phyloP scores from a whole-genome alignment of 2,113 vertebrate species.

The Oreochromis tanganicae region DNA sequence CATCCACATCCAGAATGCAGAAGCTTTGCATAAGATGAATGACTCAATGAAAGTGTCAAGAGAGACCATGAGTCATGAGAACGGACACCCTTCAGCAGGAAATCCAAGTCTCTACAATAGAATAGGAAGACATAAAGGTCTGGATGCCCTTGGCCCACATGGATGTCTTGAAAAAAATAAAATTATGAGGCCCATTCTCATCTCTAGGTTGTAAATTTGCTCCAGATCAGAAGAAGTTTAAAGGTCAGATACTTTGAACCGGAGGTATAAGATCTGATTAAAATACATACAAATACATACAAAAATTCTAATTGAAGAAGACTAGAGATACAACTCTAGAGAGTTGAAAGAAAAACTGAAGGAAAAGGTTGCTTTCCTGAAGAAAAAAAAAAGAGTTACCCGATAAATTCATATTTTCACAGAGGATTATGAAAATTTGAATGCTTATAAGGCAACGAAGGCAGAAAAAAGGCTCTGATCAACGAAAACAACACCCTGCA shows the following conservation, averaged over 20 bases:
- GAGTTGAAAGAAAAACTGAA: not conserved
- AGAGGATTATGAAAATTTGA: not conserved
- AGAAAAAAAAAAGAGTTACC: not conserved
- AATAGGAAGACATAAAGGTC: not conserved
- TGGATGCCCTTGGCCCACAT: not conserved
- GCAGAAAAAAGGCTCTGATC: not conserved
- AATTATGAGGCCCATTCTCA: not conserved
- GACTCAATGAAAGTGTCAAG: not conserved
- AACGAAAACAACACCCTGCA: not conserved
- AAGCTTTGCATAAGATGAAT: not conserved
- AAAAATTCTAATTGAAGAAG: not conserved
- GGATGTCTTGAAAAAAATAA: not conserved
- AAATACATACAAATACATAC: not conserved
- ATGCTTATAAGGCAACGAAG: not conserved
- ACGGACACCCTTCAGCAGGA: not conserved
- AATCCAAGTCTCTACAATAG: not conserved
- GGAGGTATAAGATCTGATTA: not conserved
- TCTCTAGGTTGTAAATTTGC: not conserved
- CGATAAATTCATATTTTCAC: not conserved
- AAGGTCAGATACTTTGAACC: not conserved
- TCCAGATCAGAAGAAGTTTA: not conserved
- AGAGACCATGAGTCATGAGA: not conserved
- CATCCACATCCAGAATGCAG: not conserved
- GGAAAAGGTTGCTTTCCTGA: not conserved
- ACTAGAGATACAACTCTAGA: not conserved